Base-by-base conservation (phyloP, 2,888 invertebrate species). In the Horisme vitalbata region DNA sequence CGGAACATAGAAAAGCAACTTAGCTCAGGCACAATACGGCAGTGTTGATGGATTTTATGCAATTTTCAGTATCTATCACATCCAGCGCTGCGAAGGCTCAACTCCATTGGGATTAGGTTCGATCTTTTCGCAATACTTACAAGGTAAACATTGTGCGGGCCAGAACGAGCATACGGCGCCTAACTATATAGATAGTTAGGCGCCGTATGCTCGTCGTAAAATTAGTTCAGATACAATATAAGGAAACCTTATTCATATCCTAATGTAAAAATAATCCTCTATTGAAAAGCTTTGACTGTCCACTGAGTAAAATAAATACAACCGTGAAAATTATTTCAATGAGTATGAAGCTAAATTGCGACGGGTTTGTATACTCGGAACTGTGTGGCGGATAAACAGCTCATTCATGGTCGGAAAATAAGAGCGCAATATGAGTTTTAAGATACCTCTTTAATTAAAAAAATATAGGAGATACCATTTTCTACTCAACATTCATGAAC, bases 1-100 rank as follows among this genome's bases (percentile, higher is more conserved):
- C 57, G 55, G 54, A 61, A 53, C 61, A 56, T 65, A 56, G 58
- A 45, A 62, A 69, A 68, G 64, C 60, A 65, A 53, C 63, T 70
- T 58, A 63, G 62, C 57, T 63, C 57, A 55, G 48, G 57, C 75
- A 80, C 76, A 85, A 83, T 81, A 79, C 78, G 74, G 74, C 71
- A 66, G 78, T 79, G 80, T 80, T 88, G 88, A 89, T 87, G 80
- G 88, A 86, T 87, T 87, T 87, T 88, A 89, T 89, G 88, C 87
- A 88, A 89, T 89, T 87, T 88, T 83, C 87, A 85, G 84, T 87
- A 88, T 88, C 88, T 87, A 87, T 87, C 87, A 83, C 79, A 78
- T 65, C 78, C 83, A 83, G 84, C 75, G 78, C 79, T 61, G 71
- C 71, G 41, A 72, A 72, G 61, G 70, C 73, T 71, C 71, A 64